Conservation (phyloP, 2,113 vertebrate species). For the Hemibagrus wyckioides region DNA sequence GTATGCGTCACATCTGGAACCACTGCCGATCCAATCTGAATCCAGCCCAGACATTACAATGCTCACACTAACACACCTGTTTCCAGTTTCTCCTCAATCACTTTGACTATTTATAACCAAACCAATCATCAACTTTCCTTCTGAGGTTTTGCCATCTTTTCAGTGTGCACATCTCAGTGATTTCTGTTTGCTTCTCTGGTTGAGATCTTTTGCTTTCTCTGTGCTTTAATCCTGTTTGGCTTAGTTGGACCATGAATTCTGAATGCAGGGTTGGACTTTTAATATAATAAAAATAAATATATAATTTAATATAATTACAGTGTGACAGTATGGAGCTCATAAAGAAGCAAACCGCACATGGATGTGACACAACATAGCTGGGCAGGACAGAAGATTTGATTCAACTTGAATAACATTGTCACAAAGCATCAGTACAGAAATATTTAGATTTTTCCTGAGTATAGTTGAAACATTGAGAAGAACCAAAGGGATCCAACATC, state of each 20-base stretch:
- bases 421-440: background rate
- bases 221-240: background rate
- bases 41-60: background rate
- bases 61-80: background rate
- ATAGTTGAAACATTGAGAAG: background rate
- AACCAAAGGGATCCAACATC: background rate
- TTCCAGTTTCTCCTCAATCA: background rate
- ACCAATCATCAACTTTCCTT: background rate
- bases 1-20: background rate
- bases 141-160: background rate
- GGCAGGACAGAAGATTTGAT: background rate
- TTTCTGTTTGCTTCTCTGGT: background rate
- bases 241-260: background rate
- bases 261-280: background rate
- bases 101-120: background rate
- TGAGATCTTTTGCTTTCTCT: background rate
- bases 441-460: background rate
- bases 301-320: too few relatives aligned
- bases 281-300: background rate
- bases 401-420: too few relatives aligned
- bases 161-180: background rate
- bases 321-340: background rate
- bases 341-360: background rate
- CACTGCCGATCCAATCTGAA: background rate
- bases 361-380: background rate